These are phyloP conservation scores for Dendroctonus ponderosae DNA, from an alignment of 1,140 invertebrate species.

Conservation along the genomic window DNA sequence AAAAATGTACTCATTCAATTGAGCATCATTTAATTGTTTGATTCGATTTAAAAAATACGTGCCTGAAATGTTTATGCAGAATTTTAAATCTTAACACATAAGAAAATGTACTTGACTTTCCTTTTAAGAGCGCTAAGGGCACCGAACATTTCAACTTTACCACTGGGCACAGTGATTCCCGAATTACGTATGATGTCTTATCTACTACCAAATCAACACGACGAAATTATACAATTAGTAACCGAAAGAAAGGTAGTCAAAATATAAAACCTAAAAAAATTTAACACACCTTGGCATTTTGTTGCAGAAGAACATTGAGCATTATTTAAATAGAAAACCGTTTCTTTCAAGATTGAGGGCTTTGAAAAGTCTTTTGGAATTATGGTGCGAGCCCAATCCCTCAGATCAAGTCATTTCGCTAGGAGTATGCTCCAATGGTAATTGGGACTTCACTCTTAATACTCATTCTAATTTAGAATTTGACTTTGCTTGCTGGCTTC, in stretches of 20 bases:
- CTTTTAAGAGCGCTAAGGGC: conserved; percentile 32
- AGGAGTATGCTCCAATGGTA: conserved; percentile 54
- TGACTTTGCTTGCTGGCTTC: background rate
- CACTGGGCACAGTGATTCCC: conserved; percentile 50
- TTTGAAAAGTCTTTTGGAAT: conserved; percentile 49
- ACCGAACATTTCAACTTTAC: conserved; percentile 43
- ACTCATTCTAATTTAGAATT: background rate
- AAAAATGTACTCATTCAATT: no score
- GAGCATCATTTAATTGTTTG: no score
- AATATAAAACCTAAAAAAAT: background rate
- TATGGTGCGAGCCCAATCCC: conserved; percentile 51
- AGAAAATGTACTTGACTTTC: no score
- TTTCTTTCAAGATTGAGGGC: conserved; percentile 50
- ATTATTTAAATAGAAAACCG: conserved; percentile 32
- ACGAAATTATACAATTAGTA: conserved; percentile 47
- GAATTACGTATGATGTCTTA: conserved; percentile 54
- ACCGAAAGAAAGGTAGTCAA: conserved; percentile 17
- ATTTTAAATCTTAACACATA: no score
- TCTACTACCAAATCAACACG: conserved; percentile 45
- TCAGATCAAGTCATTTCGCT: conserved; percentile 50
- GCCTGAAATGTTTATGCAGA: no score
- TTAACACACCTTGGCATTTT: background rate
- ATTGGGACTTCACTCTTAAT: background rate
- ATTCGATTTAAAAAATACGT: no score
- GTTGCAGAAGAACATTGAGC: conserved; percentile 34